A percentile compares a stretch with the other conserved stretches of the same genome.
These are phyloP conservation scores for Latrodectus geometricus DNA, from an alignment of 1,140 invertebrate species.

Conservation along the genomic window DNA sequence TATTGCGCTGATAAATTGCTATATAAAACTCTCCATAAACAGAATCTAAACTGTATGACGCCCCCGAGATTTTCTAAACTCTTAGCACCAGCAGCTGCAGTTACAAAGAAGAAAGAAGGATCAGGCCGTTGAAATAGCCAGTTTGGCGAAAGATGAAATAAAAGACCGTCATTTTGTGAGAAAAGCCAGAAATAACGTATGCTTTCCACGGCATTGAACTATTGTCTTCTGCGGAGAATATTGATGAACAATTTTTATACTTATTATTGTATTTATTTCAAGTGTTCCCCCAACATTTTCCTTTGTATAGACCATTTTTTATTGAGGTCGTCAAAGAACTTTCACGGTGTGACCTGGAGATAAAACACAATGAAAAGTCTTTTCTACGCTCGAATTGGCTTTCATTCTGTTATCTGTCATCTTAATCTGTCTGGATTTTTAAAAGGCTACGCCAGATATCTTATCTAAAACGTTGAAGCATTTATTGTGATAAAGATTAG, in stretches of 20 bases:
- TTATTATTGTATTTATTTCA: constrained; percentile 26
- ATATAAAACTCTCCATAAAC: no score
- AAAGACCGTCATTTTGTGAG: constrained; percentile 13
- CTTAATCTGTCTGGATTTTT: constrained; percentile 26
- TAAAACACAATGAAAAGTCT: constrained; percentile 30
- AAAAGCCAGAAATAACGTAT: constrained; percentile 38
- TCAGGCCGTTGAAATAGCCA: background rate
- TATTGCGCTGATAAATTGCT: no score
- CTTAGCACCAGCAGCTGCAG: background rate
- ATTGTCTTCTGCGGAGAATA: constrained; percentile 28
- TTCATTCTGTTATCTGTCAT: constrained; percentile 46
- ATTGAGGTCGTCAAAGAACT: background rate
- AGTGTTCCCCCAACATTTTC: background rate
- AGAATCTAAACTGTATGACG: no score
- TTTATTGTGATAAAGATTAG: no score
- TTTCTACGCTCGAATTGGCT: constrained; percentile 26
- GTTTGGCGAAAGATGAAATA: constrained; percentile 14
- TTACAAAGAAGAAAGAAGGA: constrained; percentile 21
- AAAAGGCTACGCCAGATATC: background rate
- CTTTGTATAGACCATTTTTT: background rate
- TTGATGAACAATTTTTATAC: constrained; percentile 36
- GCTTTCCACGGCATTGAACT: constrained; percentile 40
- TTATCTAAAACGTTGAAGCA: no score
- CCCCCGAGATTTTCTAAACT: background rate
- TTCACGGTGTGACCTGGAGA: background rate